These are phyloP conservation scores for Caenorhabditis afra DNA, from an alignment of 2,888 invertebrate genomes.

Conservation along the genomic window DNA sequence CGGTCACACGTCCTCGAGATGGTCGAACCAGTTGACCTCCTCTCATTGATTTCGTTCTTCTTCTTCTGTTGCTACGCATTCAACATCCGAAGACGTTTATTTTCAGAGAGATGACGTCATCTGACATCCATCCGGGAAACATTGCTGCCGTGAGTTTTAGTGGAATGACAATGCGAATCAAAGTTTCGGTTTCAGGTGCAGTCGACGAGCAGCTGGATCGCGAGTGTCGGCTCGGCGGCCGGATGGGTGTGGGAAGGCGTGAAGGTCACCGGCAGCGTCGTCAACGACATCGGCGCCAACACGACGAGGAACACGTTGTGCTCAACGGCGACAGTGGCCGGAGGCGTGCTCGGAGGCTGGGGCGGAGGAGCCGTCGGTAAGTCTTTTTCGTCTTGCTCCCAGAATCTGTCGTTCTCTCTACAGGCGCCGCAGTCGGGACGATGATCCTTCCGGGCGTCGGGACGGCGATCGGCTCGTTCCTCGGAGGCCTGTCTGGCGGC, in stretches of 20 bases:
- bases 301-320: slow-evolving; percentile 47
- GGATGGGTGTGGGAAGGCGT: slow-evolving; percentile 47
- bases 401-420: not conserved
- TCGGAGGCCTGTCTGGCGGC: slow-evolving; percentile 32
- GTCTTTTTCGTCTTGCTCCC: not conserved
- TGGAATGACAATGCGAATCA: too few species aligned
- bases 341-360: slow-evolving; percentile 40
- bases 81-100: too few species aligned
- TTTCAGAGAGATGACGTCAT: slow-evolving; percentile 20
- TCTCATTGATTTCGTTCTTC: not conserved
- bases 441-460: slow-evolving; percentile 40
- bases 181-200: too few species aligned
- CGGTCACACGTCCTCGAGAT: slow-evolving; percentile 21
- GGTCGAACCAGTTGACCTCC: slow-evolving; percentile 1
- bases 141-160: slow-evolving; percentile 9
- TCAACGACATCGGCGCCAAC: slow-evolving; percentile 32
- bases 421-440: slow-evolving; percentile 36
- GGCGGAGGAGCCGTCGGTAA: slow-evolving; percentile 34
- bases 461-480: slow-evolving; percentile 33
- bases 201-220: slow-evolving; percentile 28
- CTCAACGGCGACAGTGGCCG: slow-evolving; percentile 44
- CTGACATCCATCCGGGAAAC: slow-evolving; percentile 22
- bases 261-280: slow-evolving; percentile 39
- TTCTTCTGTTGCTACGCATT: too few species aligned
- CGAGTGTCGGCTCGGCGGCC: slow-evolving; percentile 24